phyloP scores from a whole-genome alignment of 2,797 vertebrate species.

The Epinephelus malabaricus region DNA sequence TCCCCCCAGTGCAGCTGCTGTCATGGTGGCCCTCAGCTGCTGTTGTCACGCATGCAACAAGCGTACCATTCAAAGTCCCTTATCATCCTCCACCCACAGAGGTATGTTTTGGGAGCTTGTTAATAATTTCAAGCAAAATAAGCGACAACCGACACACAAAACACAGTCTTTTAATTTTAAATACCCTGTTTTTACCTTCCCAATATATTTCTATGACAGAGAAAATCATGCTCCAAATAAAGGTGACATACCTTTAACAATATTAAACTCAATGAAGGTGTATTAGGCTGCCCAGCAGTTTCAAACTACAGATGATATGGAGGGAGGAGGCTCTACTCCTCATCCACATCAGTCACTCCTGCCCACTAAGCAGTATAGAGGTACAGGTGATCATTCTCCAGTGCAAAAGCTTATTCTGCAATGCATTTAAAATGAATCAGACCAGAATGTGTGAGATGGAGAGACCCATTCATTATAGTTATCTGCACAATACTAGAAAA shows the following conservation, averaged over 20 bases:
- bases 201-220: background rate
- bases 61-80: conserved; percentile 45
- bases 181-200: background rate
- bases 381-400: conserved; percentile 60
- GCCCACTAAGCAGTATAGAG: conserved; percentile 38
- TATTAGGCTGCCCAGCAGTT: conserved; percentile 13
- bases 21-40: conserved; percentile 54
- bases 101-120: conserved; percentile 35
- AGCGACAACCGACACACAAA: background rate
- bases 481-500: conserved; percentile 50
- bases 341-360: conserved; percentile 52
- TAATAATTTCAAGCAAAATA: conserved; percentile 38
- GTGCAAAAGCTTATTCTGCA: conserved; percentile 58
- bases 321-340: conserved; percentile 15
- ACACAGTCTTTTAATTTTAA: conserved; percentile 2
- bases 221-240: background rate
- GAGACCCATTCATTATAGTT: conserved; percentile 63
- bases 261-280: conserved; percentile 20
- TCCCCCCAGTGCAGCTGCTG: conserved; percentile 20
- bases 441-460: conserved; percentile 54
- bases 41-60: conserved; percentile 59
- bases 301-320: conserved; percentile 40
- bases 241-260: conserved; percentile 17
- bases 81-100: conserved; percentile 39
- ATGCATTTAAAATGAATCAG: conserved; percentile 65